Evolutionary conservation across 2,888 invertebrate genomes (phyloP), one percentile per base, ranked within the genome.

Genomic region (Brachynemurus nebulosus): DNA sequence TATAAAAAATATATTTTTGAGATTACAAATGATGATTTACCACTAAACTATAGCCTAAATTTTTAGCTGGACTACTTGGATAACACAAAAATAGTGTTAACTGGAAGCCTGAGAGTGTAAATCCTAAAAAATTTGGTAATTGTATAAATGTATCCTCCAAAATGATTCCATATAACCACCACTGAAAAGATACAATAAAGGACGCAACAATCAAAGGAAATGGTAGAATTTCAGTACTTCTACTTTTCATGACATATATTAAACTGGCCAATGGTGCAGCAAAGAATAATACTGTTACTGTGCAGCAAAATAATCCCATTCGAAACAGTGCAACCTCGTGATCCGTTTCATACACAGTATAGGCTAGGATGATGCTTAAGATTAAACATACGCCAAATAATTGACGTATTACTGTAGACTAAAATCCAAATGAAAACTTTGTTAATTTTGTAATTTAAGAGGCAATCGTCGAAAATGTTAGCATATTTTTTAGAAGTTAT

Each of bases 191-290:
- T 5, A 89, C 86, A 42, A 88, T 64, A 60, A 91, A 83, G 27
- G 86, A 84, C 59, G 84, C 78, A 34, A 84, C 63, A 60, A 92
- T 91, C 57, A 93, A 71, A 4, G 88, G 85, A 59, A 90, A 85
- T 20, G 93, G 92, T 54, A 95, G 70, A 59, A 81, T 84, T 55
- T 90, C 89, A 0, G 89, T 80, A 60, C 76, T 86, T 62, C 80
- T 83, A 5, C 79, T 74, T 60, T 70, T 74, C 43, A 92, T 68
- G 4, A 95, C 91, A 66, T 90, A 80, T 25, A 84, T 67, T 52
- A 90, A 62, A 59, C 82, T 80, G 42, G 80, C 79, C 52, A 91
- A 69, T 4, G 90, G 91, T 9, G 90, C 80, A 17, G 83, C 86
- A 59, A 89, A 81, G 55, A 86, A 86, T 48, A 86, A 56, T 41